Evolutionary conservation across 2,888 invertebrate species (phyloP).

Genomic region (Ophion ventricosus): DNA sequence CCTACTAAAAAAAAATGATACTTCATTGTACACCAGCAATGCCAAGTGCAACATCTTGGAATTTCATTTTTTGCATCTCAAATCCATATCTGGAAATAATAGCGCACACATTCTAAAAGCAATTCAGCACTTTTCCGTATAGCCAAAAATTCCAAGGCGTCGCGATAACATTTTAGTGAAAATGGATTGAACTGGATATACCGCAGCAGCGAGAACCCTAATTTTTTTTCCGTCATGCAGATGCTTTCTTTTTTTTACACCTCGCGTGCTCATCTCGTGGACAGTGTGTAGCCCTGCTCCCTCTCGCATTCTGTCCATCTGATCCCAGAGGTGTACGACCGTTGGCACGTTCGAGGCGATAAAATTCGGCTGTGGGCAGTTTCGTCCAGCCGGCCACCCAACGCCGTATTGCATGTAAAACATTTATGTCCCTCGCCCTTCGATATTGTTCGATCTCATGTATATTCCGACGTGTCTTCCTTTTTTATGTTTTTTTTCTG

Average conservation of each 20-base stretch:
- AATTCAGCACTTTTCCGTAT: no score
- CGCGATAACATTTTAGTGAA: neutral
- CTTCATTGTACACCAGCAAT: no score
- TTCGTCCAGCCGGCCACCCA: conserved; percentile 81
- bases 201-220: conserved; percentile 18
- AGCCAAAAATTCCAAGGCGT: neutral
- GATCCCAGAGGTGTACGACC: conserved; percentile 23
- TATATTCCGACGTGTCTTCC: conserved; percentile 57
- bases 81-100: no score
- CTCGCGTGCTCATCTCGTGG: conserved; percentile 61
- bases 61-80: no score
- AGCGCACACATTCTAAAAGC: no score
- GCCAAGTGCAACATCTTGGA: no score
- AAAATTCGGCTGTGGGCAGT: conserved; percentile 83
- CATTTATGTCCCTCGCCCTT: conserved; percentile 79
- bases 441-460: conserved; percentile 77
- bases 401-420: conserved; percentile 83
- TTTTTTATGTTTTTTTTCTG: conserved; percentile 37
- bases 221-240: conserved; percentile 69
- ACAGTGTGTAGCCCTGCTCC: neutral
- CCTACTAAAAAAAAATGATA: no score
- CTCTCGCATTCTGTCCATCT: conserved; percentile 33
- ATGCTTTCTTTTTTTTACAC: conserved; percentile 73
- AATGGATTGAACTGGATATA: neutral
- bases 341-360: conserved; percentile 77